Base-by-base conservation (phyloP, 2,113 vertebrate genomes). In the Podocnemis expansa region DNA sequence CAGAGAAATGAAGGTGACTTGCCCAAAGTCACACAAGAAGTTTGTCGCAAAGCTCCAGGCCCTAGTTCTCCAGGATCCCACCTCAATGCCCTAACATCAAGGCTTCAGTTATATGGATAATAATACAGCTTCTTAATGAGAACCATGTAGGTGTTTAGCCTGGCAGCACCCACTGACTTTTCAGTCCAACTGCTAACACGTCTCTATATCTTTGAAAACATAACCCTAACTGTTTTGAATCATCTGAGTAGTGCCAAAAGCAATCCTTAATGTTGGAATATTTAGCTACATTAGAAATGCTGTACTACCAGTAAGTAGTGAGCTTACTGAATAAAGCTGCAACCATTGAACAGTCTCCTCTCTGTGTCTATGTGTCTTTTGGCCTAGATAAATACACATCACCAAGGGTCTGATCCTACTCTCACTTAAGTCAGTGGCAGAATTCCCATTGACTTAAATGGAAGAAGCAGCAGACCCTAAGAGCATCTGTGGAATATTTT, bases 311-410 rank as follows among this genome's bases (percentile, higher is more conserved):
- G 73, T 22, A 87, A 95, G 82, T 31, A 94, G 51, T 1, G 7
- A 93, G n/a, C 55, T 89, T 67, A 58, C 86, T 87, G 84, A 93
- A 73, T 87, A 95, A 91, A 91, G 56, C 4, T 90, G 31, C 76
- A 91, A 5, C 70, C 60, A 87, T 82, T 90, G 78, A 97, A 96
- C 92, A 96, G 73, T 87, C 70, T 95, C 80, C 95, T 95, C 91
- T 96, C 91, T 96, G 80, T 96, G 82, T 91, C 86, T 92, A 25
- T 94, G 92, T 97, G 93, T 94, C 93, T 95, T 94, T 96, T 94
- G 93, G 84, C 73, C 80, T 85, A 96, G 87, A 96, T 83, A 93
- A 97, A 96, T 89, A 95, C 41, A 85, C 73, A 94, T 54, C 21
- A 79, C 52, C 94, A 96, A 95, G 91, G 88, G 73, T 56, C 88